Evolutionary conservation across 2,888 invertebrate species (phyloP).

Genomic region (Euphydryas editha): DNA sequence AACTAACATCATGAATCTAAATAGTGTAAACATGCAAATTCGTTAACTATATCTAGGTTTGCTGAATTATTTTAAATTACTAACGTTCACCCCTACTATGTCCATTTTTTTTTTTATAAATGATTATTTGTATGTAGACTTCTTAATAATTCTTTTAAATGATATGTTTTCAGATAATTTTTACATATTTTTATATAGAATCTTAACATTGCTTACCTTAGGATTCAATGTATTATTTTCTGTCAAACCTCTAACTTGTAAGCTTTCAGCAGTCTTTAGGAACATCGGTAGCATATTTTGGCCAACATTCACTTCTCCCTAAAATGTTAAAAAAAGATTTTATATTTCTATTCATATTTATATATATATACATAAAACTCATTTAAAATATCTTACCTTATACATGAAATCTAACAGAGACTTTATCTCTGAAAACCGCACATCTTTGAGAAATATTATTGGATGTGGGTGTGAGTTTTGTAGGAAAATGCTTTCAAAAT

Average conservation of each 20-base stretch:
- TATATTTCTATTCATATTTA: not conserved
- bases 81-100: no score
- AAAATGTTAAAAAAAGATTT: slow-evolving; percentile 49
- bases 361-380: not conserved
- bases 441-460: slow-evolving; percentile 96
- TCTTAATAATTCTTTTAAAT: not conserved
- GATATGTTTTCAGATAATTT: not conserved
- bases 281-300: slow-evolving; percentile 95
- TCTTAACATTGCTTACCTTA: slow-evolving; percentile 64
- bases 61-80: not conserved
- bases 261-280: slow-evolving; percentile 95
- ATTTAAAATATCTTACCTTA: slow-evolving; percentile 82
- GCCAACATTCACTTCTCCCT: slow-evolving; percentile 94
- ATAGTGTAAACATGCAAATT: slow-evolving; percentile 23
- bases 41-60: not conserved
- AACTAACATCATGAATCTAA: slow-evolving; percentile 32
- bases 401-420: slow-evolving; percentile 96
- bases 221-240: slow-evolving; percentile 89
- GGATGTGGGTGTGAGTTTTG: slow-evolving; percentile 95
- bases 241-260: slow-evolving; percentile 94
- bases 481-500: slow-evolving; percentile 95
- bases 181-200: no score
- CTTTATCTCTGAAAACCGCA: slow-evolving; percentile 94
- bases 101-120: no score
- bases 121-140: no score